Base-by-base conservation (phyloP, 2,888 invertebrate genomes). In the Campaea margaritaria region DNA sequence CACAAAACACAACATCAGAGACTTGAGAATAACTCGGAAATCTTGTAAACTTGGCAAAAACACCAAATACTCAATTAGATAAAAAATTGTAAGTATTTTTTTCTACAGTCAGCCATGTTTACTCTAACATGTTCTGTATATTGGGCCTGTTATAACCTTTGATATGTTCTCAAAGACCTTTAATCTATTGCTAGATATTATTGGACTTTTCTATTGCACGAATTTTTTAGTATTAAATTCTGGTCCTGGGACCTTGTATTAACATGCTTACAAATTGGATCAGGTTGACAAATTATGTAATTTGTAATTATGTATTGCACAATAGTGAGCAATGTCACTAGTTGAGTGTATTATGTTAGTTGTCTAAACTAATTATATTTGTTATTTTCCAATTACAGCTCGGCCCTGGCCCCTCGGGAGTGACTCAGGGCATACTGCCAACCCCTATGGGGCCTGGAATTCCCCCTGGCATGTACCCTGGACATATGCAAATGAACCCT, bases 401-500 rank as follows among this genome's bases (percentile, higher is more conserved):
- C 63, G 92, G 91, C 8, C 78, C 91, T 0, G 95, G 95, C n/a
- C 90, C 95, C 2, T 89, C 95, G 49, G 93, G 94, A 8, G 94
- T 94, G 58, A 93, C 94, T 2, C 94, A 93, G 2, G 94, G 95
- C 41, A 92, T 92, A 50, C 70, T 92, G 39, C 93, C 94, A 1
- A 92, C 94, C 58, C 91, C 93, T 61, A 95, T 81, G 95, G 94
- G 78, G 79, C 94, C 70, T 28, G 94, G 60, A 12, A 60, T 96
- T 84, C 94, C 95, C 74, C 94, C 95, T 0, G 95, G 94, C 46
- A 94, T 95, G 91, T 94, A 95, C 81, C 93, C 93, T 0, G 88
- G 87, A 0, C 89, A 79, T 46, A 95, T 96, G 95, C 94, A 93
- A 41, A 96, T 96, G 94, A 95, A 95, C 59, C 93, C 87, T 41